Conservation (phyloP, 1,140 invertebrate species). For the Coptotermes formosanus region DNA sequence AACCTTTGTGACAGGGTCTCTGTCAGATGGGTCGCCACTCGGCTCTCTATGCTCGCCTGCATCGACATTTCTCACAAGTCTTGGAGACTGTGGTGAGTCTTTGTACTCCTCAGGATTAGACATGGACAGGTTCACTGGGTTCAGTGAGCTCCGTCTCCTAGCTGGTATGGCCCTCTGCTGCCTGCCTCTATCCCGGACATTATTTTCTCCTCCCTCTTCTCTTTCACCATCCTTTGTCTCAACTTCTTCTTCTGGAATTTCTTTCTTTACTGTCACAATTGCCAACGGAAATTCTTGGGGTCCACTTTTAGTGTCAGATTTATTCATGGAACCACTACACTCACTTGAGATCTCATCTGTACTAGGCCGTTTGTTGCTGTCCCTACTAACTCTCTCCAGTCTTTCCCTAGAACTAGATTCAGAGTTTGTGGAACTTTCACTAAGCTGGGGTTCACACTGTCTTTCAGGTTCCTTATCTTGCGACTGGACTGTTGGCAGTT, state of each 20-base stretch:
- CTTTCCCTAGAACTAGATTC: conserved; percentile 42
- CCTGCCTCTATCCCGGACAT: conserved; percentile 37
- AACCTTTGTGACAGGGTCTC: not conserved
- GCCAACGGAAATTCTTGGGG: not conserved
- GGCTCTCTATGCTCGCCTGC: not conserved
- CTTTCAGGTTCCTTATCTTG: not conserved
- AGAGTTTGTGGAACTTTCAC: conserved; percentile 8
- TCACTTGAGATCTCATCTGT: conserved; percentile 26
- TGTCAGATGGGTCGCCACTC: not conserved
- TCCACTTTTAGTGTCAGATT: not conserved
- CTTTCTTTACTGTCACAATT: not conserved
- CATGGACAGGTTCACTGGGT: conserved; percentile 75
- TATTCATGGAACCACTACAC: conserved; percentile 43
- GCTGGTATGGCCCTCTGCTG: not conserved
- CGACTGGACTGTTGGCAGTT: not conserved
- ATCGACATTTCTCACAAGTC: not conserved
- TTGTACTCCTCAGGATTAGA: conserved; percentile 46
- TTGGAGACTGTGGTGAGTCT: not conserved
- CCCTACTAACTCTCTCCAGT: conserved; percentile 37
- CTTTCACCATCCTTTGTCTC: conserved; percentile 39
- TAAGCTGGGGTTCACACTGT: not conserved
- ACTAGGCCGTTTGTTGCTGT: conserved; percentile 24
- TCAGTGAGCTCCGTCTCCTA: conserved; percentile 48
- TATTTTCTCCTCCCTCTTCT: conserved; percentile 37
- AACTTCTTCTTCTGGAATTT: conserved; percentile 38